Evolutionary conservation across 2,888 invertebrate genomes (phyloP).

Genomic region (Cephalotes varians): DNA sequence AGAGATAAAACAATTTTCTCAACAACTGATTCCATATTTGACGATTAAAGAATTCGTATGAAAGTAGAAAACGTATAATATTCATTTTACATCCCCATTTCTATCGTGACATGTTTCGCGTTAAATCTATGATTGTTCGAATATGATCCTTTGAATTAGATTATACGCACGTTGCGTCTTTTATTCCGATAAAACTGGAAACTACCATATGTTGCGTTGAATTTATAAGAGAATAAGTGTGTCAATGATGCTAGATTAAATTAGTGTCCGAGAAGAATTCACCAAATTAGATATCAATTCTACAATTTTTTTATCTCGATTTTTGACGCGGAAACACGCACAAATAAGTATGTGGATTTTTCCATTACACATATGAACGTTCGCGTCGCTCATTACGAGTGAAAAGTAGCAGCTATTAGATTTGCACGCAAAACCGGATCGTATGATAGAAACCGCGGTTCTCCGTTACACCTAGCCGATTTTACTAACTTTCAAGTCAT

Average conservation of each 20-base stretch:
- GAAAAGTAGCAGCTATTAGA: conserved; percentile 53
- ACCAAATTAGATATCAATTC: background rate
- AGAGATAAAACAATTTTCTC: background rate
- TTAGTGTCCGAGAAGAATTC: conserved; percentile 1
- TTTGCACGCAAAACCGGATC: conserved; percentile 49
- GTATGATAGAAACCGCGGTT: conserved; percentile 44
- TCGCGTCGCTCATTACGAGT: conserved; percentile 39
- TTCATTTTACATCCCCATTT: background rate
- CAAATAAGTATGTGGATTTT: conserved; percentile 4
- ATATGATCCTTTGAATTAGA: background rate
- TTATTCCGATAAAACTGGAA: background rate
- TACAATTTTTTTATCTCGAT: conserved; percentile 1
- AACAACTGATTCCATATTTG: background rate
- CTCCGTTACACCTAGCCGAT: conserved; percentile 37
- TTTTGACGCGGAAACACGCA: conserved; percentile 13
- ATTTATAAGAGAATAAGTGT: conserved; percentile 7
- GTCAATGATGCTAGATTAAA: background rate
- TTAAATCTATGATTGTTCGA: background rate
- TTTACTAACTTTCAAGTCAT: conserved; percentile 43
- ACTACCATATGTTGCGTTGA: conserved; percentile 1
- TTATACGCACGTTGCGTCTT: background rate
- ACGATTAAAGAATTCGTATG: background rate
- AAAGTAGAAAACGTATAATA: background rate
- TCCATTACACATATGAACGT: conserved; percentile 47
- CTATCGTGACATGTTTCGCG: background rate